These are phyloP conservation scores for Leptocoma aspasia DNA, from an alignment of 2,113 vertebrate genomes.

Conservation along the genomic window DNA sequence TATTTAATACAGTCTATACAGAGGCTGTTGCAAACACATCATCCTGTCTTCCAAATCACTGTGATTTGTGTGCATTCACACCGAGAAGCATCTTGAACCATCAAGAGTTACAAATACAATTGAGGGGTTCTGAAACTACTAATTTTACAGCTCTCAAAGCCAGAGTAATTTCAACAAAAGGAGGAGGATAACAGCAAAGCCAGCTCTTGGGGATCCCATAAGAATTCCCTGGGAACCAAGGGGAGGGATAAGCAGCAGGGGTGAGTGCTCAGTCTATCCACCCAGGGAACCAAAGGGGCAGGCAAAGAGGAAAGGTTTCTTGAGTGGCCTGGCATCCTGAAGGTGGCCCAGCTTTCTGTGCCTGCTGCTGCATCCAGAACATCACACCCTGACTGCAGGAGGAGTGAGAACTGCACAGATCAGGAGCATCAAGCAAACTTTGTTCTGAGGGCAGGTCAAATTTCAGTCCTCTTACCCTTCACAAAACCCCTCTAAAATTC, in stretches of 20 bases:
- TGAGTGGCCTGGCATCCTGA: neutral
- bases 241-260: neutral
- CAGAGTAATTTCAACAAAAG: neutral
- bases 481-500: neutral
- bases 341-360: neutral
- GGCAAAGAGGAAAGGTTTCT: neutral
- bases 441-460: neutral
- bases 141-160: neutral
- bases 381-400: neutral
- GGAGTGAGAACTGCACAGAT: neutral
- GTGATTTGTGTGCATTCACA: neutral
- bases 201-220: neutral
- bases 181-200: neutral
- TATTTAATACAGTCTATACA: neutral
- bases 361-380: neutral
- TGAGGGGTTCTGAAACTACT: neutral
- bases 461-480: neutral
- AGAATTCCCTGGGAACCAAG: neutral
- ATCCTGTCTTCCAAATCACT: neutral
- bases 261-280: rapidly evolving
- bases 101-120: neutral
- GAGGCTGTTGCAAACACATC: neutral
- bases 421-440: neutral
- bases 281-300: neutral
- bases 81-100: rapidly evolving